Conservation (phyloP, 2,888 invertebrate genomes). For the Baronia brevicornis region DNA sequence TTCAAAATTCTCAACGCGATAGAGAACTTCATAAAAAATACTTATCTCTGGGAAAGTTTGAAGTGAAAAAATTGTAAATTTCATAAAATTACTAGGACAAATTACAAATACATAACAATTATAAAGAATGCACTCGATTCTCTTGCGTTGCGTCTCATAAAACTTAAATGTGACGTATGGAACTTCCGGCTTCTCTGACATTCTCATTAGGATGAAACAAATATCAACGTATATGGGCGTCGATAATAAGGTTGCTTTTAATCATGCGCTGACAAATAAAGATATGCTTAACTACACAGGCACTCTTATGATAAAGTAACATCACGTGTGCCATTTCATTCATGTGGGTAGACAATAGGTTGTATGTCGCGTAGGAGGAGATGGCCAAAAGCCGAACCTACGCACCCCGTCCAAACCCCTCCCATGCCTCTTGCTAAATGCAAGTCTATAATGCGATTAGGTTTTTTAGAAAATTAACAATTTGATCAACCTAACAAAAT, state of each 20-base stretch:
- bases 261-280: slow-evolving; percentile 18
- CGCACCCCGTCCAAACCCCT: slow-evolving; percentile 28
- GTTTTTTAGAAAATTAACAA: too few species aligned
- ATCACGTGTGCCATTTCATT: slow-evolving; percentile 46
- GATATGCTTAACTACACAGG: slow-evolving; percentile 35
- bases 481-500: too few species aligned
- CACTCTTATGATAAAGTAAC: slow-evolving; percentile 45
- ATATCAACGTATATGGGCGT: slow-evolving; percentile 6
- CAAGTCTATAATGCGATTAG: slow-evolving; percentile 6
- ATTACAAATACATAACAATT: too few species aligned
- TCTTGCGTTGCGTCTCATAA: too few species aligned
- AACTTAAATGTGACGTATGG: too few species aligned
- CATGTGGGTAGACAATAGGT: slow-evolving; percentile 62
- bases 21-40: too few species aligned
- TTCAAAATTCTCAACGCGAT: too few species aligned
- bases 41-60: too few species aligned
- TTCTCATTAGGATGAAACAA: not conserved
- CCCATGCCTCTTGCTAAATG: slow-evolving; percentile 13
- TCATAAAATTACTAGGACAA: too few species aligned
- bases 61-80: too few species aligned
- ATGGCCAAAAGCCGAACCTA: slow-evolving; percentile 59
- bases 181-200: too few species aligned
- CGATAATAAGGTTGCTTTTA: slow-evolving; percentile 5
- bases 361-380: slow-evolving; percentile 44
- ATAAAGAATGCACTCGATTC: too few species aligned